Conservation (phyloP, 1,140 invertebrate genomes). For the Vanessa atalanta region DNA sequence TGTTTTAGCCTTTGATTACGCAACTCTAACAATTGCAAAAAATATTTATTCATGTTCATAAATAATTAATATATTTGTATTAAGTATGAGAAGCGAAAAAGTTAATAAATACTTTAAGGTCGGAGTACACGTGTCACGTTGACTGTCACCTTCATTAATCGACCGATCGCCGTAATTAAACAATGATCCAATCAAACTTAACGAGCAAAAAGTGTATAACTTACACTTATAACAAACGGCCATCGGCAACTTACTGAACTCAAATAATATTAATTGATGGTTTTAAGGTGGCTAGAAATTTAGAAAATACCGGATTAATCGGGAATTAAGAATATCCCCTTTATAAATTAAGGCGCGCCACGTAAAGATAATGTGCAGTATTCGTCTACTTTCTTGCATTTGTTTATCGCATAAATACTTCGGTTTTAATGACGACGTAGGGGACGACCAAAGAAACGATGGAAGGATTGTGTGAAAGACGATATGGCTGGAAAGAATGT, state of each 20-base stretch:
- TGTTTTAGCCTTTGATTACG: too few relatives aligned
- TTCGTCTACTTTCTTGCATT: too few relatives aligned
- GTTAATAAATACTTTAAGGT: background rate
- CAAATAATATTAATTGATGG: background rate
- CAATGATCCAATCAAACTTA: constrained; percentile 32
- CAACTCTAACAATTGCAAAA: too few relatives aligned
- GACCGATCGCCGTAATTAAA: constrained; percentile 24
- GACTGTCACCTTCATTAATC: constrained; percentile 3
- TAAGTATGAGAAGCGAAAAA: background rate
- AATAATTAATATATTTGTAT: too few relatives aligned
- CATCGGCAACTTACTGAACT: constrained; percentile 5
- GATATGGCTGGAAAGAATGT: too few relatives aligned
- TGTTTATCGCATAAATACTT: too few relatives aligned
- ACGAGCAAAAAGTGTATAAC: constrained; percentile 32
- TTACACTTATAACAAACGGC: constrained; percentile 28
- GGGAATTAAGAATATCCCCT: background rate
- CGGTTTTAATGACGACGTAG: too few relatives aligned
- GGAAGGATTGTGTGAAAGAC: too few relatives aligned
- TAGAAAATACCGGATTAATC: background rate
- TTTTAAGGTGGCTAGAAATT: background rate
- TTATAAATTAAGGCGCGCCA: too few relatives aligned
- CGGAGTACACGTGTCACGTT: constrained; percentile 15
- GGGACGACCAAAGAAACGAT: too few relatives aligned
- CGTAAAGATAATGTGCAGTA: too few relatives aligned
- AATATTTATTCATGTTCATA: too few relatives aligned